Base-by-base conservation (phyloP, 2,888 invertebrate species). In the Clunio marinus region DNA sequence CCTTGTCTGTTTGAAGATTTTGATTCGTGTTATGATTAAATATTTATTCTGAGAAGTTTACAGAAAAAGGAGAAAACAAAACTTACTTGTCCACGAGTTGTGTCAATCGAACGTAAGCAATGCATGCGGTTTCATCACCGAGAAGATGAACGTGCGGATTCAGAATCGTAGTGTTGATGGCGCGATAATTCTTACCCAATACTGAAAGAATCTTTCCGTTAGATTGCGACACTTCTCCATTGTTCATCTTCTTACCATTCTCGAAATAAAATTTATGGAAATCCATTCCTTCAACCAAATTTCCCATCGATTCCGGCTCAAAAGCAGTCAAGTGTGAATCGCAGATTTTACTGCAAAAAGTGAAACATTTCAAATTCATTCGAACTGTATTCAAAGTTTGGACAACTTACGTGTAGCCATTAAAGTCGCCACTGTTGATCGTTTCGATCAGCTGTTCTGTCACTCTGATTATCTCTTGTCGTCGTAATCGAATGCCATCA, bases 191-290 rank as follows among this genome's bases (percentile, higher is more conserved):
- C 46, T 63, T 63, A 63, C 63, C 63, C 63, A 63, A 63, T 25
- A 63, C 63, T 63, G 46, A 15, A 45, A 15, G 45, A 45, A n/a
- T 45, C 8, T 45, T 45, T 45, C 8, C 3, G 15, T 45, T 7
- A 45, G 17, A 5, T 7, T 7, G 20, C 20, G 5, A 17, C 2
- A 51, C 8, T 17, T 5, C n/a, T n/a, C 41, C 2, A 41, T 32
- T 32, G 32, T 32, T 5, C 17, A 88, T 90, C n/a, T 91, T 92
- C 77, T 93, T 89, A 72, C 89, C 88, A 83, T 94, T 93, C 81
- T 96, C 94, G 81, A 96, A 95, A 82, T 96, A 96, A 84, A 96
- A 96, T 83, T 96, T 95, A 83, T 96, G 95, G 81, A 96, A 96
- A 81, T 96, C 96, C 86, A 95, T 90, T 76, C 96, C 96, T 81